Evolutionary conservation across 2,888 invertebrate genomes (phyloP).

Genomic region (Ecliptopera silaceata): DNA sequence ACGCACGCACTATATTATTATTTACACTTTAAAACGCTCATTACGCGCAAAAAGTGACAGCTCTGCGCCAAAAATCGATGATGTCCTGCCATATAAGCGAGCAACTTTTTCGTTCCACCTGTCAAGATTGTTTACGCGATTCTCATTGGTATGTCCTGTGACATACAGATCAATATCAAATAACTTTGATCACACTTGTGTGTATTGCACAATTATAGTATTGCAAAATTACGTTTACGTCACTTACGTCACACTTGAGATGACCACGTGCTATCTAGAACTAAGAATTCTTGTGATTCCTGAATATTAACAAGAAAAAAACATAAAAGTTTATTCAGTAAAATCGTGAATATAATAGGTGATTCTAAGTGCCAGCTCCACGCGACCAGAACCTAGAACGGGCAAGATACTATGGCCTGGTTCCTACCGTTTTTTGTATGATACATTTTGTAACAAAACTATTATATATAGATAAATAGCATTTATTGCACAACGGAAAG

Average conservation of each 20-base stretch:
- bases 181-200: conserved; percentile 21
- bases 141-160: conserved; percentile 16
- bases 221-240: too few relatives aligned
- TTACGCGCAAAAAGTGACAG: conserved; percentile 34
- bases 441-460: too few relatives aligned
- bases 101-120: conserved; percentile 35
- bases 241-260: too few relatives aligned
- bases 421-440: too few relatives aligned
- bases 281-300: not conserved
- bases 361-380: too few relatives aligned
- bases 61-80: conserved; percentile 30
- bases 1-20: conserved; percentile 28
- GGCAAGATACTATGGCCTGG: too few relatives aligned
- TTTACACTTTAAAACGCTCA: conserved; percentile 31
- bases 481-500: too few relatives aligned
- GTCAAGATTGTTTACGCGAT: conserved; percentile 19
- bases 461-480: too few relatives aligned
- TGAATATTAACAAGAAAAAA: too few relatives aligned
- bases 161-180: conserved; percentile 20
- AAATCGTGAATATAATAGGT: too few relatives aligned
- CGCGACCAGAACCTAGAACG: too few relatives aligned
- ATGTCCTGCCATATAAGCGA: conserved; percentile 29
- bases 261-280: conserved; percentile 36
- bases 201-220: conserved; percentile 24
- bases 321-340: too few relatives aligned